Percentiles rank a stretch among this genome's conserved stretches.
Conservation (phyloP, 2,113 vertebrate genomes). For the Sclerurus mexicanus region DNA sequence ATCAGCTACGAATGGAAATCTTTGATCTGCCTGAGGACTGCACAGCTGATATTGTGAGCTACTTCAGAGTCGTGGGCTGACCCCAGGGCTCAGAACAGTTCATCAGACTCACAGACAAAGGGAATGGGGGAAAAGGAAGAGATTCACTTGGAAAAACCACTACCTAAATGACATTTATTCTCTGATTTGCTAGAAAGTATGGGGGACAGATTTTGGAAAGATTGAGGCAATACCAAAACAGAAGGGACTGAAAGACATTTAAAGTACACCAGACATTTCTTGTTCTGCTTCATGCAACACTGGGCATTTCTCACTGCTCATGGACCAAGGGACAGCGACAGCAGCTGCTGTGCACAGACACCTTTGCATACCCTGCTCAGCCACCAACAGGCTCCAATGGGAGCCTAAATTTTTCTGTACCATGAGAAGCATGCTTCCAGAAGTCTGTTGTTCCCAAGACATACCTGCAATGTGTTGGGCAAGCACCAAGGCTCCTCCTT, state of each 20-base stretch:
- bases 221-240: neutral
- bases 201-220: neutral
- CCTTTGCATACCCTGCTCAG: neutral
- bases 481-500: neutral
- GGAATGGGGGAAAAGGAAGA: neutral
- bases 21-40: neutral
- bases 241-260: neutral
- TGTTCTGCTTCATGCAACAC: neutral
- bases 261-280: neutral
- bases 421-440: neutral
- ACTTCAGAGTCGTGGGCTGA: accelerated
- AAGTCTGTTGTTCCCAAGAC: neutral
- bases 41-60: neutral
- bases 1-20: neutral
- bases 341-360: neutral
- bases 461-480: accelerated
- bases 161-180: neutral
- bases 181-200: neutral
- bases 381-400: neutral
- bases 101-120: neutral
- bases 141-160: neutral
- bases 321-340: neutral
- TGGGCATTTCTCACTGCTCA: neutral
- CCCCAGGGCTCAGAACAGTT: neutral
- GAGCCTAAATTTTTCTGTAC: neutral